Evolutionary conservation across 2,888 invertebrate species (phyloP).

Genomic region (Protonemura montana): DNA sequence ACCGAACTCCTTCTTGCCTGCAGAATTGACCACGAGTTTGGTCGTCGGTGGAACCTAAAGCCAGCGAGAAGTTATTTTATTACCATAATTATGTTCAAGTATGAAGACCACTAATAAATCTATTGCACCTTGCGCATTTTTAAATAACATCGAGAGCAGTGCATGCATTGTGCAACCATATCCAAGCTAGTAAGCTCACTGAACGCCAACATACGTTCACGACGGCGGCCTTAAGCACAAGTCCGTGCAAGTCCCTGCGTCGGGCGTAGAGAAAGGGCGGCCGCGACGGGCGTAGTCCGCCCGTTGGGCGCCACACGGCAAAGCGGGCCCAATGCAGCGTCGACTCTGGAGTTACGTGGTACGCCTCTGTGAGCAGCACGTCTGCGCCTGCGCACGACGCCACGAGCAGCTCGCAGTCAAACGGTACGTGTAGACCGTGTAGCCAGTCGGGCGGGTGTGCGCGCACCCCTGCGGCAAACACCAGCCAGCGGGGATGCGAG

Average conservation of each 20-base stretch:
- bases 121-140: neutral
- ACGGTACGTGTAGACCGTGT: conserved; percentile 36
- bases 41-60: too few relatives aligned
- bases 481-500: conserved; percentile 33
- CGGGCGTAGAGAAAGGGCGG: neutral
- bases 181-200: too few relatives aligned
- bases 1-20: neutral
- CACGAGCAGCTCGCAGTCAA: conserved; percentile 43
- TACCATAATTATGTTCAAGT: too few relatives aligned
- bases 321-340: neutral
- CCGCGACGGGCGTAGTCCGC: neutral
- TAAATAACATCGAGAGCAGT: neutral
- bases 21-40: too few relatives aligned
- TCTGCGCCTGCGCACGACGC: neutral
- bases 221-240: neutral
- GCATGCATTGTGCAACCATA: neutral
- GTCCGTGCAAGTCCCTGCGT: conserved; percentile 1
- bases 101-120: too few relatives aligned
- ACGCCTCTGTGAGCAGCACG: conserved; percentile 39
- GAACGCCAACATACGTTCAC: neutral
- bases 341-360: neutral
- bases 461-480: conserved; percentile 14
- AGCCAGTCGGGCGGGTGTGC: conserved; percentile 5
- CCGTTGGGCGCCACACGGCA: conserved; percentile 33
- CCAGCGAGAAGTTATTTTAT: too few relatives aligned